Percentiles rank a stretch among this genome's conserved stretches.
These are phyloP conservation scores for Falco berigora DNA, from an alignment of 2,797 vertebrate genomes.

Conservation along the genomic window DNA sequence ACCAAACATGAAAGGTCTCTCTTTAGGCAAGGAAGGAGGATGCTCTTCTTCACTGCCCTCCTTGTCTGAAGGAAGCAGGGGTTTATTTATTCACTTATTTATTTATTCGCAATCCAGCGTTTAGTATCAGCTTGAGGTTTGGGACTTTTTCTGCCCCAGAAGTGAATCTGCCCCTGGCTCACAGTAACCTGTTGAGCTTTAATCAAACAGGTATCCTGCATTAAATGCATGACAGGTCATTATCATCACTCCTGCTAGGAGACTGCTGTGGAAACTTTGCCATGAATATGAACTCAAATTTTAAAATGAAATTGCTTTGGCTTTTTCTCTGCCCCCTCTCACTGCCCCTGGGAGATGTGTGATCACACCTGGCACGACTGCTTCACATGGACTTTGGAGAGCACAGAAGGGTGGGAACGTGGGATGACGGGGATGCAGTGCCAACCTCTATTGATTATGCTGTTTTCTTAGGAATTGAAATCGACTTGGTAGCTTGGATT, in stretches of 20 bases:
- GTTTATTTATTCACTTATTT: neutral
- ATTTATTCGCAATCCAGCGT: neutral
- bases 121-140: neutral
- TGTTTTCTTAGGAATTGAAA: neutral
- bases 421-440: neutral
- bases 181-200: neutral
- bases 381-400: neutral
- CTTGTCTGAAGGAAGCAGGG: neutral
- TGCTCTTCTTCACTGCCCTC: neutral
- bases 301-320: conserved; percentile 9
- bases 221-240: neutral
- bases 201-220: neutral
- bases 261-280: neutral
- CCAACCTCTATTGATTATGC: neutral
- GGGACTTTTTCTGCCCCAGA: neutral
- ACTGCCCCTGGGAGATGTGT: neutral
- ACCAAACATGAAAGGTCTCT: neutral
- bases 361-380: neutral
- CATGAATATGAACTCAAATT: neutral
- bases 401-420: neutral
- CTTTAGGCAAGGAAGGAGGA: neutral
- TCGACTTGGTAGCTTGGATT: neutral
- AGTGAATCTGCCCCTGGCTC: neutral
- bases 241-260: neutral
- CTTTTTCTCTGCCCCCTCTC: neutral